phyloP scores from a whole-genome alignment of 1,140 invertebrate species.

The Metopolophium dirhodum region DNA sequence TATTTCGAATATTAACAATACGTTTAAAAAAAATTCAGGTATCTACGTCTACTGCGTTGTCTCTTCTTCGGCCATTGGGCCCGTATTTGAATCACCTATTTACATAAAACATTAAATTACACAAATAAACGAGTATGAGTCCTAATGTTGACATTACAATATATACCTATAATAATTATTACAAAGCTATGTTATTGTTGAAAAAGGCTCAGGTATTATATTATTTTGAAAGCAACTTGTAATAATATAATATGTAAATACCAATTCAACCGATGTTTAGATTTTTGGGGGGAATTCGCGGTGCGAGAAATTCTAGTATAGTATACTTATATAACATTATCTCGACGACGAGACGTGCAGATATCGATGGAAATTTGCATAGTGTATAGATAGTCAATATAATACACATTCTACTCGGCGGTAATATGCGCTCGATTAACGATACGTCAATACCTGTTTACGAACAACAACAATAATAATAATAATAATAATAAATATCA shows the following conservation, averaged over 20 bases:
- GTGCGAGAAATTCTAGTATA: background rate
- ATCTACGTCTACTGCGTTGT: background rate
- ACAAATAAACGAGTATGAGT: background rate
- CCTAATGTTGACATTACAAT: background rate
- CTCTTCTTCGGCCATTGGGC: background rate
- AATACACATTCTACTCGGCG: background rate
- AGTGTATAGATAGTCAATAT: background rate
- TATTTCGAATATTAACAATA: background rate
- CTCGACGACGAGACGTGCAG: background rate
- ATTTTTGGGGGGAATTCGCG: background rate
- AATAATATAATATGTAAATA: background rate
- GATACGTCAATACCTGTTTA: background rate
- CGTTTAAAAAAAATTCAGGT: background rate
- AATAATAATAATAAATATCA: background rate
- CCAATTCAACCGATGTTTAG: background rate
- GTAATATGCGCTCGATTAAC: background rate
- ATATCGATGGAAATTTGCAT: background rate
- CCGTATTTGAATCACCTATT: background rate
- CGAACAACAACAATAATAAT: background rate
- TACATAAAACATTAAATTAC: constrained; percentile 1
- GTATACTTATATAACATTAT: background rate
- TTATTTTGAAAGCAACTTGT: background rate
- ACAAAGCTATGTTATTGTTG: constrained; percentile 1
- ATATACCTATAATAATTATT: background rate
- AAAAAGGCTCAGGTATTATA: background rate